A percentile compares a stretch with the other conserved stretches of the same genome.
phyloP scores from a whole-genome alignment of 2,113 vertebrate genomes.

The Odobenus rosmarus region DNA sequence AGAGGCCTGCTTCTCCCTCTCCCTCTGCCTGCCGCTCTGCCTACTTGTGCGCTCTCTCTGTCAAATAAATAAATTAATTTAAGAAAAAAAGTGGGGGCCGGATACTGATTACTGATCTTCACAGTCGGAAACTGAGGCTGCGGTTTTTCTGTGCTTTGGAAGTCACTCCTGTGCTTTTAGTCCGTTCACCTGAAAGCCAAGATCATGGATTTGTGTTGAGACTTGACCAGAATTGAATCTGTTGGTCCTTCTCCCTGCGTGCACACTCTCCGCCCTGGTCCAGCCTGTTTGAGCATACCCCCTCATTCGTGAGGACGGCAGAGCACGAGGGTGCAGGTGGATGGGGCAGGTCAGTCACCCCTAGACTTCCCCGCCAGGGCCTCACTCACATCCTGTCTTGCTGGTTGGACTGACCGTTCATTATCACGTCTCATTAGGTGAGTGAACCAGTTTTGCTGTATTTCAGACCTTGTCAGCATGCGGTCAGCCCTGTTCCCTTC shows the following conservation, averaged over 20 bases:
- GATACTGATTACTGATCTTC: fast-evolving
- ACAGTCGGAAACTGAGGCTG: not conserved
- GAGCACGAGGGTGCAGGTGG: not conserved
- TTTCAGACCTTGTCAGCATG: not conserved
- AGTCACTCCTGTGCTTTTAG: not conserved
- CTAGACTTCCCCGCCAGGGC: not conserved
- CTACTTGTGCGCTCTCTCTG: too few relatives aligned
- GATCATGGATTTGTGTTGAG: not conserved
- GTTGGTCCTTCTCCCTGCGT: not conserved
- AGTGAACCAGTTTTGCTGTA: not conserved
- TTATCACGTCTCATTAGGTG: not conserved
- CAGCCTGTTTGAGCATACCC: fast-evolving
- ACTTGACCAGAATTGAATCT: not conserved
- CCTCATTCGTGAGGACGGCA: fast-evolving
- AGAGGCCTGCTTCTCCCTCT: too few relatives aligned
- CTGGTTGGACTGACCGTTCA: not conserved
- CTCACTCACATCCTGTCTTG: fast-evolving
- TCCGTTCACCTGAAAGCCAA: not conserved
- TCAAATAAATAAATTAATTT: too few relatives aligned
- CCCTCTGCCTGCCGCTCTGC: too few relatives aligned
- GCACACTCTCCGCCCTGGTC: not conserved
- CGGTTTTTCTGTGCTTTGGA: not conserved
- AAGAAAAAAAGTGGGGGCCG: too few relatives aligned
- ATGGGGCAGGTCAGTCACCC: fast-evolving
- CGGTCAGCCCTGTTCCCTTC: not conserved